Evolutionary conservation across 2,113 vertebrate genomes (phyloP), one percentile per base, ranked within the genome.

Genomic region (Macrotis lagotis): DNA sequence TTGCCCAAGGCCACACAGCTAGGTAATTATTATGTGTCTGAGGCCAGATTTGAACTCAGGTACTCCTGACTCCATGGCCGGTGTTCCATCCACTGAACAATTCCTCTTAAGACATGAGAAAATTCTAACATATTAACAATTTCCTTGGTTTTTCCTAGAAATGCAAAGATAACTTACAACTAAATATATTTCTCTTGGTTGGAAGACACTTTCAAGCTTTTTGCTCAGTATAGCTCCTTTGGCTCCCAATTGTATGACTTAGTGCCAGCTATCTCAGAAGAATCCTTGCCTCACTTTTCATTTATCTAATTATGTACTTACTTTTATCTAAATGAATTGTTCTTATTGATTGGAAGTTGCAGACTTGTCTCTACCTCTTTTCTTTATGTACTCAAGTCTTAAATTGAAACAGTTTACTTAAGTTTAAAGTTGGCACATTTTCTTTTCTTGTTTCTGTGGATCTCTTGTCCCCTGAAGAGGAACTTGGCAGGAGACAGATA

Each of bases 311-410:
- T 97, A 94, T 94, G 97, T 93, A 25, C 96, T 44, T 66, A 8
- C 96, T 96, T 94, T 97, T 96, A 97, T 93, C 96, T 93, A 96
- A 97, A 94, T 94, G 93, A 96, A 95, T 95, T 53, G 94, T 95
- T 97, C 97, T 97, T 93, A 95, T 92, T 94, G 94, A 96, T 91
- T 59, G 44, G 91, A 95, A 95, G 59, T 96, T 96, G 94, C 96
- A 97, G 95, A 89, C 92, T 96, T 59, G 92, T 95, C 94, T 95
- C 91, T 93, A 96, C 95, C 91, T 97, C 92, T 91, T 93, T 94
- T 93, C 47, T 95, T 96, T 47, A 50, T 90, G 90, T 14, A 90
- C 92, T 19, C 66, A 83, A 83, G 37, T 83, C 66, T n/a, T 83
- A 83, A 44, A 83, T 44, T 83, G 19, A 83, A 83, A 83, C 19